Base-by-base conservation (phyloP, 2,888 invertebrate species). In the Drosophila anceps region DNA sequence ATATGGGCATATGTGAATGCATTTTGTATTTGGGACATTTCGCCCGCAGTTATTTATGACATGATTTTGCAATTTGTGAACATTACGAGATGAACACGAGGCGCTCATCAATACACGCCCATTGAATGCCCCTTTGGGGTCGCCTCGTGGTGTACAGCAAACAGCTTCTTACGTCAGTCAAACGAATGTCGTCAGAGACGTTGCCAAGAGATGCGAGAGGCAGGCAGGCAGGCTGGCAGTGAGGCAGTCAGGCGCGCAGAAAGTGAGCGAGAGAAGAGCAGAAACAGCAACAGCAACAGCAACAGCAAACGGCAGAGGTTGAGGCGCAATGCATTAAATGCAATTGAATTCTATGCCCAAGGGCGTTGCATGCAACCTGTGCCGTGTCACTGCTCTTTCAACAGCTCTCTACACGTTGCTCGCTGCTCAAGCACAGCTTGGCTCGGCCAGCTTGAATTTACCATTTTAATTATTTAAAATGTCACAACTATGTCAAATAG, bases 11-110 rank as follows among this genome's bases (percentile, higher is more conserved):
- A 33, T 51, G 15, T 13, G 10, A 20, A 51, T 29, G 10, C 24
- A 37, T 33, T 53, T 57, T 68, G 61, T 55, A 54, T 69, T 76
- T 29, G 46, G 84, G 68, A 66, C 61, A 51, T 31, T 20, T 46
- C 5, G 55, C 76, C 86, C 46, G 59, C 55, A 85, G 91, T 76
- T 69, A 77, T 79, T 83, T 87, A 81, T 84, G 84, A 91, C 91
- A 91, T 90, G 91, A 80, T 82, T 90, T 84, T 82, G 74, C 86
- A 77, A 86, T 86, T 86, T 86, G 75, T 86, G 75, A 68, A 73
- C 68, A 84, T 88, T 81, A 84, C 82, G 76, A 75, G 77, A 76
- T 73, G 78, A 79, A 78, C 73, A 68, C 50, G 55, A 48, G 24
- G 43, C 27, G 55, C 43, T 59, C 62, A 50, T 53, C 66, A 41